Conservation (phyloP, 2,797 vertebrate genomes). For the Gymnopithys bicolor region DNA sequence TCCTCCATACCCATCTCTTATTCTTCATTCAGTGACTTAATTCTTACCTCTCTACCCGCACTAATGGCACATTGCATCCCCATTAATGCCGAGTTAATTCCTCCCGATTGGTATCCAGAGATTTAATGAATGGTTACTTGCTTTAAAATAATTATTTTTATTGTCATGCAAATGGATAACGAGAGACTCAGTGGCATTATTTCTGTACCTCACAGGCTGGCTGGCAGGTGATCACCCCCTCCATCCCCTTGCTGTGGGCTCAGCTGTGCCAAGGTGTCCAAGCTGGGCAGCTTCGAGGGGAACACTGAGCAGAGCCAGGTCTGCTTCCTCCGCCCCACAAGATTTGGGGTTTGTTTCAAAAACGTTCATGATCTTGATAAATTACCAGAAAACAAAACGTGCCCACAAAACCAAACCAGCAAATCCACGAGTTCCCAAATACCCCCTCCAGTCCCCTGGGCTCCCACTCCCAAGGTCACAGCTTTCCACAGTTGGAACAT, state of each 20-base stretch:
- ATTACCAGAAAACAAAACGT: rapidly evolving
- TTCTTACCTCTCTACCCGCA: not conserved
- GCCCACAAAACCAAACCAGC: not conserved
- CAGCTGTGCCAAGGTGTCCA: not conserved
- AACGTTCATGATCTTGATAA: rapidly evolving
- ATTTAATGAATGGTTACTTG: not conserved
- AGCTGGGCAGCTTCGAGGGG: not conserved
- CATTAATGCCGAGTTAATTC: not conserved
- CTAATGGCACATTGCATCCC: not conserved
- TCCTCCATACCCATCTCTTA: not conserved
- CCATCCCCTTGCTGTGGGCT: not conserved
- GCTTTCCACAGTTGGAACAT: not conserved
- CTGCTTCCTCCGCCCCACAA: not conserved
- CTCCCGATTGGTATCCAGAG: not conserved
- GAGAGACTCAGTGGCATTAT: conserved; percentile 39
- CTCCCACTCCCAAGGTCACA: not conserved
- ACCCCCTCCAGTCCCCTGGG: not conserved
- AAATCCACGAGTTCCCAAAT: rapidly evolving
- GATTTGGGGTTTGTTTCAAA: rapidly evolving
- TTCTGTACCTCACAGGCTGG: conserved; percentile 16
- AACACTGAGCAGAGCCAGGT: rapidly evolving
- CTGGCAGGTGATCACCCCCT: not conserved
- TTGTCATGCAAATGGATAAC: conserved; percentile 45
- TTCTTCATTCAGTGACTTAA: not conserved
- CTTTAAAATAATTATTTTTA: conserved; percentile 21